Evolutionary conservation across 2,113 vertebrate genomes (phyloP), one percentile per base, ranked within the genome.

Genomic region (Hymenochirus boettgeri): DNA sequence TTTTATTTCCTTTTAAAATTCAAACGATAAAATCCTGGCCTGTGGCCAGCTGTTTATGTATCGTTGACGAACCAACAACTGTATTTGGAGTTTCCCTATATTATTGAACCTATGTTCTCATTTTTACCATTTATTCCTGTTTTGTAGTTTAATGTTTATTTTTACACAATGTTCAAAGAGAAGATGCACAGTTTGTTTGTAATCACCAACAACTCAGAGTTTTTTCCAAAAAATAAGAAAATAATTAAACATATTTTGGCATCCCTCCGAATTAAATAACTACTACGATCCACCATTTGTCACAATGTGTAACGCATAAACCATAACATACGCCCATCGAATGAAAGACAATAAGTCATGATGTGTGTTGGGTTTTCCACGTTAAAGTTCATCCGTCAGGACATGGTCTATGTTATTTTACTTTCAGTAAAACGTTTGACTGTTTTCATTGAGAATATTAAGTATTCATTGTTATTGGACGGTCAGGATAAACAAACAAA

Each of bases 11-110:
- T 26, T 26, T 57, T 46, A 25, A 42, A 33, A 65, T 39, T 57
- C 21, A 23, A 3, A 35, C 33, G 15, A 13, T 12, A 47, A 18
- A 42, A 58, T 51, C 5, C 3, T 12, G 39, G 39, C 47, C 23
- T 22, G 47, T 59, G 56, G 56, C n/a, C 47, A 52, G 56, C 64
- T 59, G 27, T 42, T 62, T 67, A 47, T 65, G 57, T 60, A 35
- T 22, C 52, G 7, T 4, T 65, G 51, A 47, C 22, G 35, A 57
- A 37, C 19, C 24, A 39, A 22, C 11, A 64, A 45, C 51, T 62
- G 61, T 62, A 62, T 64, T 46, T 26, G 29, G n/a, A n/a, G 45
- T 54, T 17, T 24, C 18, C 18, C 10, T 27, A 47, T 45, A 60
- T 35, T 65, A 15, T 26, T 22, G 46, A 65, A 47, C 27, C 26